A percentile compares a stretch with the other conserved stretches of the same genome.
Conservation (phyloP, 2,113 vertebrate species). For the Paedocypris sp. region DNA sequence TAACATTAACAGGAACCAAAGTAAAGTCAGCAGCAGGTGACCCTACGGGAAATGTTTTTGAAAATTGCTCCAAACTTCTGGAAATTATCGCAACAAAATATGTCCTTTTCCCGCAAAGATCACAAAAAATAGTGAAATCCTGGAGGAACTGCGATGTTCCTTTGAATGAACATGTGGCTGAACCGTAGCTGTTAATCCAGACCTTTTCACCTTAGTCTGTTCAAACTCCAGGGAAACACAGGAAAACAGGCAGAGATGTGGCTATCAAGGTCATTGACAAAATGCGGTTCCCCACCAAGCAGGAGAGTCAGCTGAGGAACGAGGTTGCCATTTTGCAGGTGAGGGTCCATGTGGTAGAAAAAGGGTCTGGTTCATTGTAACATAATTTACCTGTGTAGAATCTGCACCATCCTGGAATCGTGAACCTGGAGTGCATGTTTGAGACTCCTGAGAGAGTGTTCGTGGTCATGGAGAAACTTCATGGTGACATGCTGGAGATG, state of each 20-base stretch:
- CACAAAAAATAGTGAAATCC: too few species aligned
- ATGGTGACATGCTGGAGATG: conserved; percentile 98
- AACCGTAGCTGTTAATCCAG: too few species aligned
- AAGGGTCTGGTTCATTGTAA: background rate
- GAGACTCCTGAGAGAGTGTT: conserved; percentile 96
- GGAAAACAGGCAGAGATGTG: conserved; percentile 94
- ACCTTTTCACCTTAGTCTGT: background rate
- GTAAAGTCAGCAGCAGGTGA: too few species aligned
- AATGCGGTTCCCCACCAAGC: conserved; percentile 96
- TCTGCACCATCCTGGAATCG: conserved; percentile 93
- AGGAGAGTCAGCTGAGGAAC: conserved; percentile 95
- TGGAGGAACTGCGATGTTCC: too few species aligned
- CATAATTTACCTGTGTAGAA: conserved; percentile 60
- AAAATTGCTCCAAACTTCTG: too few species aligned
- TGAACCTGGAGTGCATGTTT: conserved; percentile 98
- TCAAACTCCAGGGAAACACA: conserved; percentile 76
- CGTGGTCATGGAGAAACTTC: conserved; percentile 98
- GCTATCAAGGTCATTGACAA: conserved; percentile 99
- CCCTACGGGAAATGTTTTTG: too few species aligned
- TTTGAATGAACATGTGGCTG: background rate
- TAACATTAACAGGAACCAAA: too few species aligned
- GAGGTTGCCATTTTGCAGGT: conserved; percentile 99
- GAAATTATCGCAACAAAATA: too few species aligned
- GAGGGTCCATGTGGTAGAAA: conserved; percentile 13
- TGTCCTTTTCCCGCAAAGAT: too few species aligned